Conservation (phyloP, 2,888 invertebrate genomes). For the Pogonocherus hispidulus region DNA sequence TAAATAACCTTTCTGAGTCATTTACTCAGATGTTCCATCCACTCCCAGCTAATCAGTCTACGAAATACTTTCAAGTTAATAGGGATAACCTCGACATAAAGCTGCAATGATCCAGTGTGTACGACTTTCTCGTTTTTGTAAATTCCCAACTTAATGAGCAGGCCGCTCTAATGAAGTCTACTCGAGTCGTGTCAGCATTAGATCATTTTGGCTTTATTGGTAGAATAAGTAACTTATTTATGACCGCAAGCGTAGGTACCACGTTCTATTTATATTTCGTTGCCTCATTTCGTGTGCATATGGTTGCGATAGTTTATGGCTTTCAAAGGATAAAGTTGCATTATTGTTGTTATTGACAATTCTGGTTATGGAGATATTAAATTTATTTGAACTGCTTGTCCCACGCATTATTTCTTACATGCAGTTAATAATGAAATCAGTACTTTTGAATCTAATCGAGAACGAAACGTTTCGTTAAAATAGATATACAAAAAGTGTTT, state of each 20-base stretch:
- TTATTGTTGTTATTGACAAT: constrained; percentile 3
- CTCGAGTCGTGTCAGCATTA: constrained; percentile 19
- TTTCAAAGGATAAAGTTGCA: neutral
- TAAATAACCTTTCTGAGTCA: neutral
- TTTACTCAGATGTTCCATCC: neutral
- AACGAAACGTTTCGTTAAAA: no score
- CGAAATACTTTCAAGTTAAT: neutral
- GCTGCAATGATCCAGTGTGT: no score
- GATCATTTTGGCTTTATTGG: constrained; percentile 31
- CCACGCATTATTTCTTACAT: neutral
- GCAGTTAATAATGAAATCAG: neutral
- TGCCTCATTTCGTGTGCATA: constrained; percentile 14
- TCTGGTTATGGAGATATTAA: constrained; percentile 10
- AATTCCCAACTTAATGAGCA: constrained; percentile 17
- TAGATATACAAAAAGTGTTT: no score
- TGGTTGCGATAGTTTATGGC: constrained; percentile 4
- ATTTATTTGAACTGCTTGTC: neutral
- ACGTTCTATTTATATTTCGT: constrained; percentile 30
- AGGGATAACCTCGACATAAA: neutral
- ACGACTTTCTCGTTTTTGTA: constrained; percentile 1
- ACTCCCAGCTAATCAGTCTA: neutral
- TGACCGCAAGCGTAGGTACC: constrained; percentile 18
- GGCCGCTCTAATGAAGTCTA: constrained; percentile 17
- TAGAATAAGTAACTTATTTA: constrained; percentile 35
- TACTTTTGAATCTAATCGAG: no score